These are phyloP conservation scores for Harmothoe impar DNA, from an alignment of 2,888 invertebrate genomes.

Conservation along the genomic window DNA sequence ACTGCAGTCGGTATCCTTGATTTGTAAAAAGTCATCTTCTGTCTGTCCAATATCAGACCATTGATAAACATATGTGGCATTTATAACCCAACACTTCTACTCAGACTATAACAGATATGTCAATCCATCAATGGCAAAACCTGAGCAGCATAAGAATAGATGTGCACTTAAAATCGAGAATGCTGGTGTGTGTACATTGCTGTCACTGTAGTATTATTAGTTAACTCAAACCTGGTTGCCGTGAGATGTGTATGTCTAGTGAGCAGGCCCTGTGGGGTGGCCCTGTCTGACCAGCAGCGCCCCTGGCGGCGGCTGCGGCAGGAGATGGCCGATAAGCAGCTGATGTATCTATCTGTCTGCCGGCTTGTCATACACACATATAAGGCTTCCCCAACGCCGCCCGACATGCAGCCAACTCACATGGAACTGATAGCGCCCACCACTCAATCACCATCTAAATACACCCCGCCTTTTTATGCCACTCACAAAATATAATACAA, in stretches of 20 bases:
- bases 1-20: no score
- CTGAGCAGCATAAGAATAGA: no score
- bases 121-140: no score
- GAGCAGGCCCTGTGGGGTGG: background rate
- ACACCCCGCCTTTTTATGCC: conserved; percentile 13
- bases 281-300: conserved; percentile 6
- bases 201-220: background rate
- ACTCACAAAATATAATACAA: background rate
- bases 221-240: background rate
- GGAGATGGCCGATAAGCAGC: conserved; percentile 47
- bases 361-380: conserved; percentile 55
- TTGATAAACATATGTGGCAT: no score
- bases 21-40: no score
- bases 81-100: no score
- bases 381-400: conserved; percentile 5
- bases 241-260: background rate
- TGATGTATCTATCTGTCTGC: conserved; percentile 44
- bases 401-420: conserved; percentile 46
- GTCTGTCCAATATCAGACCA: no score
- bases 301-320: background rate
- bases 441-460: conserved; percentile 47
- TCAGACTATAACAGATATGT: no score
- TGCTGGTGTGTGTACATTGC: no score
- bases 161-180: no score
- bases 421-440: conserved; percentile 47